These are phyloP conservation scores for Lamellibrachia luymesi DNA, from an alignment of 1,140 invertebrate genomes.

Conservation along the genomic window DNA sequence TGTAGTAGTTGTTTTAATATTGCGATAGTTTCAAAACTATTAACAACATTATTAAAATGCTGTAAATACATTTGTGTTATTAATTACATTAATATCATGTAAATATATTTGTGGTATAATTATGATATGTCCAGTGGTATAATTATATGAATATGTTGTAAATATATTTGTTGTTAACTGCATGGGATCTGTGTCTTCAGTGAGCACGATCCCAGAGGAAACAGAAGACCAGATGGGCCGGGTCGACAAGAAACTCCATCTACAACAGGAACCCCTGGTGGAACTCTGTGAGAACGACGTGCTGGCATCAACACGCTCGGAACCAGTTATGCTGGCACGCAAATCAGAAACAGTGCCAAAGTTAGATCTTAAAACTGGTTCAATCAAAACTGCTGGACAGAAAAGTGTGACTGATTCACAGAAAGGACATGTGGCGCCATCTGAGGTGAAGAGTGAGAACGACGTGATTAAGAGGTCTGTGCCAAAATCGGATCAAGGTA, in stretches of 20 bases:
- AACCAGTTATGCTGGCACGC: background rate
- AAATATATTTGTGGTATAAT: too few relatives aligned
- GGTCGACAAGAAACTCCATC: background rate
- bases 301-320: background rate
- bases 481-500: background rate
- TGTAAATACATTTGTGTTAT: too few relatives aligned
- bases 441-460: background rate
- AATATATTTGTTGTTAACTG: background rate
- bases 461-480: background rate
- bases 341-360: background rate
- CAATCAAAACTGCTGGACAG: background rate
- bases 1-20: too few relatives aligned
- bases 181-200: background rate
- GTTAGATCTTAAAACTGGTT: background rate
- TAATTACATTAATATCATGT: too few relatives aligned
- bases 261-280: background rate
- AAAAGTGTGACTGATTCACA: background rate
- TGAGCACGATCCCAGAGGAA: constrained; percentile 16
- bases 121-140: too few relatives aligned
- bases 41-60: too few relatives aligned
- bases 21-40: too few relatives aligned
- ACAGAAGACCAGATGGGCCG: constrained; percentile 13
- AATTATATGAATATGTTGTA: background rate
- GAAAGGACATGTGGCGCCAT: background rate
- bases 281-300: background rate